Conservation (phyloP, 2,888 invertebrate genomes). For the Drosophila borborema region DNA sequence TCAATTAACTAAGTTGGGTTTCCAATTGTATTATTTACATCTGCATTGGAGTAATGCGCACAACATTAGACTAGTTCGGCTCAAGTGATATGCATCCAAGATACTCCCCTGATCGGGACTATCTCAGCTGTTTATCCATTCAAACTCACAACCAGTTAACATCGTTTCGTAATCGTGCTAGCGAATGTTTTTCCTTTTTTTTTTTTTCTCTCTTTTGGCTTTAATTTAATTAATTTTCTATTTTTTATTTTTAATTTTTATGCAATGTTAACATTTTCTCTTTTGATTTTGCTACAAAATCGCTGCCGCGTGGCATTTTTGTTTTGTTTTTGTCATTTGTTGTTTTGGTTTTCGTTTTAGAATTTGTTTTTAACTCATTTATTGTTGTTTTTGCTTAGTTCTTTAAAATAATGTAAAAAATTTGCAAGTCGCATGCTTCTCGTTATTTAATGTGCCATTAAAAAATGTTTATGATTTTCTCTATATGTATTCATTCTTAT, state of each 20-base stretch:
- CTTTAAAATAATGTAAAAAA: conserved; percentile 78
- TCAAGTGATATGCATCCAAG: conserved; percentile 58
- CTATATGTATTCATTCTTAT: conserved; percentile 82
- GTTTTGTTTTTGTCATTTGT: conserved; percentile 20
- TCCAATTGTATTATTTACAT: conserved; percentile 63
- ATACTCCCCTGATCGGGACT: conserved; percentile 40
- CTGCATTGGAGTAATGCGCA: conserved; percentile 77
- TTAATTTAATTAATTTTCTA: conserved; percentile 21
- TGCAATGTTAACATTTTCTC: conserved; percentile 77
- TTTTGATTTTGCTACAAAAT: conserved; percentile 81
- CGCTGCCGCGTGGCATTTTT: conserved; percentile 44
- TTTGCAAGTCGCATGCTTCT: conserved; percentile 74
- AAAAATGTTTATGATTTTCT: conserved; percentile 76
- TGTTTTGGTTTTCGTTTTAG: conserved; percentile 12
- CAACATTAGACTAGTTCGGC: conserved; percentile 74
- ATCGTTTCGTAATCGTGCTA: conserved; percentile 61
- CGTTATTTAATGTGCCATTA: conserved; percentile 77
- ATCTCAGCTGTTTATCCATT: conserved; percentile 60
- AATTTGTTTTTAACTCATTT: conserved; percentile 56
- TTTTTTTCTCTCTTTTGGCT: not conserved
- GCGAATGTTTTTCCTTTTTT: conserved; percentile 16
- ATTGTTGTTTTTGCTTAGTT: conserved; percentile 59
- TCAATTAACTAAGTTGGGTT: conserved; percentile 62
- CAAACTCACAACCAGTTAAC: conserved; percentile 73
- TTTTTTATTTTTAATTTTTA: conserved; percentile 45